phyloP scores from a whole-genome alignment of 2,888 invertebrate species.

The Pseudococcus jackbeardsleyi region DNA sequence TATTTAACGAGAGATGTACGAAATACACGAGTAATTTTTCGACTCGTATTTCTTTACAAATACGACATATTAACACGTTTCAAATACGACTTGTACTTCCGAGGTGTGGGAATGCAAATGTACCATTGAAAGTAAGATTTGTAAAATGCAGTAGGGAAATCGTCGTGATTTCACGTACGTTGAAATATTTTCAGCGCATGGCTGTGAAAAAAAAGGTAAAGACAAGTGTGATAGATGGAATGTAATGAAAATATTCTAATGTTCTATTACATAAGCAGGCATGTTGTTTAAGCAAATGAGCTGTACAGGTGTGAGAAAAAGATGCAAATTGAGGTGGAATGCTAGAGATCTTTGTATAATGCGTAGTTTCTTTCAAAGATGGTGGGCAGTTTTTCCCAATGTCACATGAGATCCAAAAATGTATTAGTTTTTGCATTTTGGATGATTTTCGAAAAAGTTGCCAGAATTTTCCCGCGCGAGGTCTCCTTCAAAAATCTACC shows the following conservation, averaged over 20 bases:
- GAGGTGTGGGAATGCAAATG: slow-evolving; percentile 31
- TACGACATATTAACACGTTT: neutral
- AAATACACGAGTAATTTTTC: slow-evolving; percentile 23
- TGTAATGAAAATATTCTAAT: neutral
- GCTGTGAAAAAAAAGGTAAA: neutral
- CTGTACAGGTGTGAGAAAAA: neutral
- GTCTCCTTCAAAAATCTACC: no score
- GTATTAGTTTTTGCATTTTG: no score
- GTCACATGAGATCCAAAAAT: no score
- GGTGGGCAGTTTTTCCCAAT: no score
- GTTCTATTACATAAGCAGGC: neutral
- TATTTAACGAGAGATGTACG: slow-evolving; percentile 21
- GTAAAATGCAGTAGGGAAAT: neutral
- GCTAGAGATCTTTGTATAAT: neutral
- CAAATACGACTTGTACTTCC: neutral
- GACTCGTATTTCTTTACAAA: neutral
- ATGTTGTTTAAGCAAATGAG: slow-evolving; percentile 1
- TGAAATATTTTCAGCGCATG: neutral
- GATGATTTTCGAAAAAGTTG: no score
- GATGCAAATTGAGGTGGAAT: neutral
- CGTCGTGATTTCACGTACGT: neutral
- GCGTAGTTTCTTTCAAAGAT: no score
- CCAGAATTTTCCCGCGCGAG: no score
- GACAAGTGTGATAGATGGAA: neutral
- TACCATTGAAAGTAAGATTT: slow-evolving; percentile 19